Conservation (phyloP, 1,140 invertebrate species). For the Araneus ventricosus region DNA sequence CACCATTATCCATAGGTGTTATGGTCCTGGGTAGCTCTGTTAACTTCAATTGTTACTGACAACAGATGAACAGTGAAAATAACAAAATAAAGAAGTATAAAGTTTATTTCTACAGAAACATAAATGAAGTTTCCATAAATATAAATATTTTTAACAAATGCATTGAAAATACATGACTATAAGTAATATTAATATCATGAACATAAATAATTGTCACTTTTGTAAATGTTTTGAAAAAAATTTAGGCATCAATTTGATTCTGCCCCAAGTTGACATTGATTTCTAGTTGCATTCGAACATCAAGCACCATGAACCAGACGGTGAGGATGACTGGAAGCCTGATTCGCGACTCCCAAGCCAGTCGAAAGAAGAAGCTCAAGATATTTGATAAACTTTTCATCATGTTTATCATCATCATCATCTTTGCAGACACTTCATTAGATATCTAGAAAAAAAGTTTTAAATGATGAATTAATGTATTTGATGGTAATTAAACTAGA, state of each 20-base stretch:
- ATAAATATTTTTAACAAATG: not conserved
- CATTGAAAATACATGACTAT: not conserved
- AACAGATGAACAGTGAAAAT: no score
- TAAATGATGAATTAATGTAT: not conserved
- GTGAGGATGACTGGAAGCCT: constrained; percentile 83
- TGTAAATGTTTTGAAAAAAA: not conserved
- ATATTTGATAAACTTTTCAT: constrained; percentile 42
- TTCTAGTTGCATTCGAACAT: constrained; percentile 83
- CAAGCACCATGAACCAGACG: constrained; percentile 82
- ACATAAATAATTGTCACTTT: not conserved
- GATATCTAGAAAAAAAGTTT: not conserved
- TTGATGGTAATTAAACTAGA: no score
- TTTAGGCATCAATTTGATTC: constrained; percentile 27
- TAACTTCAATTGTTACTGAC: no score
- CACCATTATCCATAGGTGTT: no score
- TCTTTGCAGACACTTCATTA: not conserved
- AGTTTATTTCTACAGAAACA: not conserved
- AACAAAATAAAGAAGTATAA: not conserved
- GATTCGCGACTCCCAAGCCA: constrained; percentile 83
- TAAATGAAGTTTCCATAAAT: constrained; percentile 1
- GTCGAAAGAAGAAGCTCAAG: constrained; percentile 82
- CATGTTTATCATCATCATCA: constrained; percentile 11
- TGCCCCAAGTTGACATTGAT: constrained; percentile 79
- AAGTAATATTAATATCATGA: not conserved
- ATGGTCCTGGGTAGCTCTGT: no score